Evolutionary conservation across 2,113 vertebrate species (phyloP).

Genomic region (Pithys albifrons): DNA sequence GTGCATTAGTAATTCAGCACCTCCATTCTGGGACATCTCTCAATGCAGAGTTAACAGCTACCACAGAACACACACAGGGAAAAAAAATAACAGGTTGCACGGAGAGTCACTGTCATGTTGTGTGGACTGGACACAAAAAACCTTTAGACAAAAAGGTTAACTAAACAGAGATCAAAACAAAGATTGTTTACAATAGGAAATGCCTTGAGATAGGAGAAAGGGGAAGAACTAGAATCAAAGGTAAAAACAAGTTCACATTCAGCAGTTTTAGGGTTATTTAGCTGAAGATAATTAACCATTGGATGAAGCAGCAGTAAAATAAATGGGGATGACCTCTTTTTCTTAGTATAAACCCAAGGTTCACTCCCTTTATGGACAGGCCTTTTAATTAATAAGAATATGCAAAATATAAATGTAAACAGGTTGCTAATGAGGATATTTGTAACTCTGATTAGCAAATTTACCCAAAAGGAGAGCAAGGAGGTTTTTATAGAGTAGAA

Average conservation of each 20-base stretch:
- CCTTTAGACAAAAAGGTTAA: neutral
- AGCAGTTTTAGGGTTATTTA: neutral
- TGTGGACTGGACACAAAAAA: neutral
- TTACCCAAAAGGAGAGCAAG: neutral
- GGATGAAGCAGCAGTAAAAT: neutral
- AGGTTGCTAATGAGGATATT: neutral
- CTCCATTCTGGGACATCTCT: slow-evolving; percentile 3
- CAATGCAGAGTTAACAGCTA: neutral
- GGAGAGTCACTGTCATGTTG: neutral
- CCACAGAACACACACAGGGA: neutral
- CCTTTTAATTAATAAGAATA: neutral
- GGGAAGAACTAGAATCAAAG: neutral
- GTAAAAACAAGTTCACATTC: neutral
- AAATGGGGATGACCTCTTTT: neutral
- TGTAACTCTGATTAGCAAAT: neutral
- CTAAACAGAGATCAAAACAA: neutral
- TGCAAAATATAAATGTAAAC: neutral
- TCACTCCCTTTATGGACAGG: neutral
- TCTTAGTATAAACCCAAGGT: neutral
- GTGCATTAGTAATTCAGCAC: slow-evolving; percentile 1
- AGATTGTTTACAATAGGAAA: neutral
- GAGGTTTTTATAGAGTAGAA: neutral
- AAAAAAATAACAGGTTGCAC: neutral
- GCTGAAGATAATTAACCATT: neutral
- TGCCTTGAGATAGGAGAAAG: neutral